Percentiles rank a stretch among this genome's conserved stretches.
Evolutionary conservation across 2,113 vertebrate genomes (phyloP).

Genomic region (Noctilio leporinus): DNA sequence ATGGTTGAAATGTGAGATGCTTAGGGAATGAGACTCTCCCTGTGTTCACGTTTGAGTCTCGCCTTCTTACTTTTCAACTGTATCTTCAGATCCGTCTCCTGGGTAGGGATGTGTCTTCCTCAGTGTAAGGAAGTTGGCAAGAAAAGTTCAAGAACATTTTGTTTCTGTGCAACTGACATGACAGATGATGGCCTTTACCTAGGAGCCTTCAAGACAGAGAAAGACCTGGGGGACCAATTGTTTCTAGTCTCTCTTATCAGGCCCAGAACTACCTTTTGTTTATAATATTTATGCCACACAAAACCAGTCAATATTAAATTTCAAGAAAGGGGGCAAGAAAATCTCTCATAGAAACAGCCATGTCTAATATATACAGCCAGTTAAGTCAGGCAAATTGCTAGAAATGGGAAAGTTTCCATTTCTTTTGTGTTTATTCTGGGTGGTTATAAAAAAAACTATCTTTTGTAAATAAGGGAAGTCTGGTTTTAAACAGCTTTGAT

Average conservation of each 20-base stretch:
- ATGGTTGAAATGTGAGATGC: background rate
- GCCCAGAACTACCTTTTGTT: conserved; percentile 33
- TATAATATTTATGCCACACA: conserved; percentile 25
- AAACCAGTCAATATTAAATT: conserved; percentile 39
- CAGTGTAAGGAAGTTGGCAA: background rate
- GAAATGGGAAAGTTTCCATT: conserved; percentile 62
- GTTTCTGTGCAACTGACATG: background rate
- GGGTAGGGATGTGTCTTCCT: background rate
- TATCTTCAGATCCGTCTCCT: background rate
- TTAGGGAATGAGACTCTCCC: background rate
- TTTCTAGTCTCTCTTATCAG: conserved; percentile 43
- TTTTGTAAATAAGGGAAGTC: conserved; percentile 64
- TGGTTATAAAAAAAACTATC: conserved; percentile 54
- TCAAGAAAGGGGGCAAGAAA: conserved; percentile 19
- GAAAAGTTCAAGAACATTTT: background rate
- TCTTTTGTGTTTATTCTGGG: conserved; percentile 65
- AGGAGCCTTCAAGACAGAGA: background rate
- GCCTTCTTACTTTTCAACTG: background rate
- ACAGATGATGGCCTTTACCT: background rate
- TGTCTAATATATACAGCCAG: conserved; percentile 33
- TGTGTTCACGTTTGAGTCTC: background rate
- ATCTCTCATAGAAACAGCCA: conserved; percentile 56
- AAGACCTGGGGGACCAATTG: conserved; percentile 6
- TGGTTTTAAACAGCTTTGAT: conserved; percentile 60
- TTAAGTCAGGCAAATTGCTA: conserved; percentile 46